Percentiles rank a stretch among this genome's conserved stretches.
Conservation (phyloP, 2,797 vertebrate species). For the Sebastes paucispinis region DNA sequence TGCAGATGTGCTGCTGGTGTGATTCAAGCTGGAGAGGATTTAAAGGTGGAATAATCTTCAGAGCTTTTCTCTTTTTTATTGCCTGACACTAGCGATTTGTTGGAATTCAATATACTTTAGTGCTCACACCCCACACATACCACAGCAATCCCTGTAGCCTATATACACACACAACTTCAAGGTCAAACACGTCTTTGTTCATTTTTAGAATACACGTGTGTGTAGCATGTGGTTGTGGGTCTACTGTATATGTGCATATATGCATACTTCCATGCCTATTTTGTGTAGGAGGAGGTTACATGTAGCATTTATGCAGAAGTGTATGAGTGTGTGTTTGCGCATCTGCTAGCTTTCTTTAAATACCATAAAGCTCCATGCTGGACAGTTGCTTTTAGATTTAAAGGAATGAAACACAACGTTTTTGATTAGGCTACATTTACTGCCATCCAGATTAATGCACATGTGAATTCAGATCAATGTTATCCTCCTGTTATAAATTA, state of each 20-base stretch:
- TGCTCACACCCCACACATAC: constrained; percentile 1
- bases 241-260: neutral
- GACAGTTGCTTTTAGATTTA: neutral
- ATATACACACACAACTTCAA: constrained; percentile 21
- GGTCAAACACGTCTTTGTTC: constrained; percentile 30
- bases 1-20: constrained; percentile 24
- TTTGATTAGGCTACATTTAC: neutral
- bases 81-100: constrained; percentile 47
- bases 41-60: constrained; percentile 22
- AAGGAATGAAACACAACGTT: neutral
- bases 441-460: neutral
- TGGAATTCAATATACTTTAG: constrained; percentile 18
- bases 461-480: neutral
- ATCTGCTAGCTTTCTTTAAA: neutral
- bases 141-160: neutral
- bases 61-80: constrained; percentile 29
- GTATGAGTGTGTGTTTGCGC: neutral
- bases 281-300: neutral
- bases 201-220: neutral
- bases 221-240: neutral
- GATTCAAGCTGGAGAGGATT: constrained; percentile 37
- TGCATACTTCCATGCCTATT: neutral
- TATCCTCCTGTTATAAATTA: neutral
- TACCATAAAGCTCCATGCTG: neutral
- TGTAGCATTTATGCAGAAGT: neutral